These are phyloP conservation scores for Xenopus borealis DNA, from an alignment of 2,113 vertebrate species.

Conservation along the genomic window DNA sequence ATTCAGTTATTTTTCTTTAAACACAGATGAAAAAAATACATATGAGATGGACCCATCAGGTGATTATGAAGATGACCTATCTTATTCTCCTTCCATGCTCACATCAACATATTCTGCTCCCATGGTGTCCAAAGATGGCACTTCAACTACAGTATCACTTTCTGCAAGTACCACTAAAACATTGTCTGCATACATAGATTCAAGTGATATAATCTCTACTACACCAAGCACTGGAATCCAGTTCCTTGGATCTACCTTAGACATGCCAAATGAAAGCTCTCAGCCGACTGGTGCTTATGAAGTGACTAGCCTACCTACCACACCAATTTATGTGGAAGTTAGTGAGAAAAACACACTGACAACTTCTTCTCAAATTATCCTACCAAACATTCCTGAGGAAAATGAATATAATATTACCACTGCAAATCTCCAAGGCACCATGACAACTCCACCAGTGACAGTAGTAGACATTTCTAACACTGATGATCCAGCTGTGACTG, in stretches of 20 bases:
- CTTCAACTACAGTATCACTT: neutral
- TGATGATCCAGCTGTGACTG: slow-evolving; percentile 39
- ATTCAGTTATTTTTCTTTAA: slow-evolving; percentile 38
- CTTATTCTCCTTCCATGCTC: neutral
- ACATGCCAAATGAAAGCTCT: slow-evolving; percentile 21
- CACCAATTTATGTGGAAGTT: neutral
- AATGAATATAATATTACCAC: neutral
- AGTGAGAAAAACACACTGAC: neutral
- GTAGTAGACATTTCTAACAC: slow-evolving; percentile 13
- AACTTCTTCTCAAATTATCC: neutral
- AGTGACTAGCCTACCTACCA: neutral
- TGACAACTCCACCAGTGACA: neutral
- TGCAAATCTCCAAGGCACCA: neutral
- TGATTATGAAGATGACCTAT: slow-evolving; percentile 21
- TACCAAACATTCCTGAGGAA: neutral
- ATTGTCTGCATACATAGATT: slow-evolving; percentile 42
- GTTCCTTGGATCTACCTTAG: neutral
- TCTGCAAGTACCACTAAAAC: slow-evolving; percentile 19
- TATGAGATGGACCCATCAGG: slow-evolving; percentile 55
- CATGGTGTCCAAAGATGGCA: neutral
- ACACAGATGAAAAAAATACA: slow-evolving; percentile 53
- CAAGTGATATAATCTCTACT: slow-evolving; percentile 3
- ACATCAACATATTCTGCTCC: neutral
- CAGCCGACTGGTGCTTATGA: slow-evolving; percentile 26
- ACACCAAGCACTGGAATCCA: slow-evolving; percentile 25